Base-by-base conservation (phyloP, 2,888 invertebrate genomes). In the Torymus tubicola region DNA sequence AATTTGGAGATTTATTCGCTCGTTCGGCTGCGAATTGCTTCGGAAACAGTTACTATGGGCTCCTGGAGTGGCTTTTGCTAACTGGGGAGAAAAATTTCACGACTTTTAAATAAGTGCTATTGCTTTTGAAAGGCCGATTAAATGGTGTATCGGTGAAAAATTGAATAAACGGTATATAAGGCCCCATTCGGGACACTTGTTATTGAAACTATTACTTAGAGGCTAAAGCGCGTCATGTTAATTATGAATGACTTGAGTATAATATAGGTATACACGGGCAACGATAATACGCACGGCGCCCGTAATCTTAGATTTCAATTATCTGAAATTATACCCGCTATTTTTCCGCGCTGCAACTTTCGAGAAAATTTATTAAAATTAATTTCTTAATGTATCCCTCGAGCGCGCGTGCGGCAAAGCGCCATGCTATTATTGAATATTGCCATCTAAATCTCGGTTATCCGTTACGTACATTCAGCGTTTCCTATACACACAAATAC, bases 241-340 rank as follows among this genome's bases (percentile, higher is more conserved):
- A 57, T 21, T 12, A 24, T 14, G 13, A 70, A 18, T 18, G 70
- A 53, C 16, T 70, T 70, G 63, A 60, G 60, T 42, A n/a, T 31
- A 31, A 31, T 31, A 31, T 31, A 31, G 31, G 2, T 31, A 31
- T n/a, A n/a, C n/a, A n/a, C n/a, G n/a, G n/a, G n/a, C 31, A 31
- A 24, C 24, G 24, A 24, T 24, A 24, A 3, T 5, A 14, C 42
- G 58, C 13, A 10, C 57, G 16, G 8, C 14, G 31, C 31, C 12
- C 8, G 21, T 50, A 61, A 61, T 61, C 71, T 71, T 52, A 12
- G 71, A 52, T 71, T 71, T 71, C 71, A 61, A 71, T 71, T 71
- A 71, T 61, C 71, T 21, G 8, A 16, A 61, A 71, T 71, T 71
- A 61, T 21, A 71, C 13, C 60, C 18, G 57, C 42, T 42, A 70